Evolutionary conservation across 2,888 invertebrate species (phyloP).

Genomic region (Perithous albicinctus): DNA sequence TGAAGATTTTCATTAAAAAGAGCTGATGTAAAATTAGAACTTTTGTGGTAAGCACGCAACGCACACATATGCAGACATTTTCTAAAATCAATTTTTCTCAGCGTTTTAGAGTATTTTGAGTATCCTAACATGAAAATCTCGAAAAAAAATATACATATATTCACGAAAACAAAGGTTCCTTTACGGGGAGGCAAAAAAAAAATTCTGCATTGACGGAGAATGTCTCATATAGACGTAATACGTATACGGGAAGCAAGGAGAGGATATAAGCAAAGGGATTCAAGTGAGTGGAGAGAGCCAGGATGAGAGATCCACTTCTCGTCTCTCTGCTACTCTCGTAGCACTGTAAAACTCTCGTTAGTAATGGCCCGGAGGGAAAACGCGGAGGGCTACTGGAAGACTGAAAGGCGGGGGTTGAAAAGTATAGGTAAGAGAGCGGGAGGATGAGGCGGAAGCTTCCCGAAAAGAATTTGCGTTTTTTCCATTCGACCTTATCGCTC

Average conservation of each 20-base stretch:
- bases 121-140: too few species aligned
- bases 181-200: too few species aligned
- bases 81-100: too few species aligned
- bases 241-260: slow-evolving; percentile 19
- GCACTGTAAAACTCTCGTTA: slow-evolving; percentile 60
- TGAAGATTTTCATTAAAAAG: too few species aligned
- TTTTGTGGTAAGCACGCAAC: too few species aligned
- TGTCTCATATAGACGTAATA: slow-evolving; percentile 24
- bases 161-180: too few species aligned
- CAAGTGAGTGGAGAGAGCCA: slow-evolving; percentile 47
- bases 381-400: slow-evolving; percentile 16
- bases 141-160: too few species aligned
- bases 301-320: slow-evolving; percentile 59
- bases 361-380: slow-evolving; percentile 55
- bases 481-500: slow-evolving; percentile 50
- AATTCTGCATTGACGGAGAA: too few species aligned
- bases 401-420: slow-evolving; percentile 19
- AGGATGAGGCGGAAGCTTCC: slow-evolving; percentile 37
- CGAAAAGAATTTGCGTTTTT: slow-evolving; percentile 51
- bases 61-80: too few species aligned
- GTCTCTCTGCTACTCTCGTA: slow-evolving; percentile 49
- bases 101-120: too few species aligned
- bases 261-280: slow-evolving; percentile 54
- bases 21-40: too few species aligned
- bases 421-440: slow-evolving; percentile 19